Conservation (phyloP, 1,140 invertebrate species). For the Philotrypesis tridentata region DNA sequence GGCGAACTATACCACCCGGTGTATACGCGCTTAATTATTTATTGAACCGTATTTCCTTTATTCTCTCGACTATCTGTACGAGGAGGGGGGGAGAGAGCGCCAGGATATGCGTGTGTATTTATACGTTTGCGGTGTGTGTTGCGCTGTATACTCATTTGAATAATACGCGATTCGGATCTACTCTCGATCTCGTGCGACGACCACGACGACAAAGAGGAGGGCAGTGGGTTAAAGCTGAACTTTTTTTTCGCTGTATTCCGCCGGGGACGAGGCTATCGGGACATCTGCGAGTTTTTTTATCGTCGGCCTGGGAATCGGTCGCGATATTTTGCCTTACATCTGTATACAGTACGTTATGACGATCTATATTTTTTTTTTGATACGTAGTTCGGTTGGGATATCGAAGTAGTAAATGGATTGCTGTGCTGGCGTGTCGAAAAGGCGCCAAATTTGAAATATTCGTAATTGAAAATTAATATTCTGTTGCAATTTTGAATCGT, state of each 20-base stretch:
- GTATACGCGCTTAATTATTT: conserved; percentile 46
- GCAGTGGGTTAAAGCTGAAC: background rate
- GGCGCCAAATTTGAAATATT: too few relatives aligned
- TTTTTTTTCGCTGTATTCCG: background rate
- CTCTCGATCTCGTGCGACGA: conserved; percentile 5
- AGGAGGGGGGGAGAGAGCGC: background rate
- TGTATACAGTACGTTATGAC: too few relatives aligned
- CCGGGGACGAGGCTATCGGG: background rate
- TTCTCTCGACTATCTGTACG: background rate
- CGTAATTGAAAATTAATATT: too few relatives aligned
- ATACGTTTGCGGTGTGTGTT: too few relatives aligned
- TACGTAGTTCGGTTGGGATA: too few relatives aligned
- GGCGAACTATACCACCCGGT: conserved; percentile 34
- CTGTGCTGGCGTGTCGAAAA: too few relatives aligned
- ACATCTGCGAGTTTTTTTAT: background rate
- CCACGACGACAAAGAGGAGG: background rate
- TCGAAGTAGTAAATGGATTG: too few relatives aligned
- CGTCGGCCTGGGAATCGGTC: background rate
- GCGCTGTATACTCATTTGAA: conserved; percentile 37
- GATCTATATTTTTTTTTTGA: too few relatives aligned
- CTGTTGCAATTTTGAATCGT: too few relatives aligned
- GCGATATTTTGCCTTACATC: background rate
- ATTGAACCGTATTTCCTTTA: conserved; percentile 24
- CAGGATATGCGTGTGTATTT: conserved; percentile 17
- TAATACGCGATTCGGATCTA: conserved; percentile 32